Conservation (phyloP, 2,888 invertebrate species). For the Hydraecia micacea region DNA sequence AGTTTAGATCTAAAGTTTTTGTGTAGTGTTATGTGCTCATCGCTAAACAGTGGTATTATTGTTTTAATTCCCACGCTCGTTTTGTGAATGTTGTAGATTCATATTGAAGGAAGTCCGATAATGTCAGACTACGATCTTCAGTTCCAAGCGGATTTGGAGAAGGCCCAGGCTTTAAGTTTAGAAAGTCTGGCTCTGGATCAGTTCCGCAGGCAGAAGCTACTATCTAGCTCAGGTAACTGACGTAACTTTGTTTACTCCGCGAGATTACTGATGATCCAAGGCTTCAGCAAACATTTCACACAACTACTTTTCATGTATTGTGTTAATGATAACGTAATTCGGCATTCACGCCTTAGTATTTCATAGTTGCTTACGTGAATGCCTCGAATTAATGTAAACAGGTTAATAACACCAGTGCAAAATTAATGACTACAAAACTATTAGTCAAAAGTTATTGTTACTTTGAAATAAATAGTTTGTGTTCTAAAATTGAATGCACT, state of each 20-base stretch:
- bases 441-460: conserved; percentile 1
- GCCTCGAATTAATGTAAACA: conserved; percentile 14
- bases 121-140: conserved; percentile 94
- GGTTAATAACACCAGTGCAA: conserved; percentile 35
- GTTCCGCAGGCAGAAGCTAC: conserved; percentile 93
- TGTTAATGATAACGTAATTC: conserved; percentile 57
- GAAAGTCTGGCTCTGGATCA: conserved; percentile 96
- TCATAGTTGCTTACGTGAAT: conserved; percentile 54
- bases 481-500: background rate
- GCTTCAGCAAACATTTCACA: conserved; percentile 48
- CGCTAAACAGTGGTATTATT: conserved; percentile 74
- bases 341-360: conserved; percentile 49
- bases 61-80: conserved; percentile 81
- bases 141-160: conserved; percentile 96
- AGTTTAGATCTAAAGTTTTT: conserved; percentile 72
- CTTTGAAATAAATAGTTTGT: background rate
- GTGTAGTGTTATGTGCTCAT: conserved; percentile 72
- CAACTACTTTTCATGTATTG: conserved; percentile 46
- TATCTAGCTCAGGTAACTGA: conserved; percentile 86
- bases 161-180: conserved; percentile 96
- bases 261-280: conserved; percentile 73
- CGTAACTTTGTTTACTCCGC: conserved; percentile 82
- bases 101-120: conserved; percentile 74
- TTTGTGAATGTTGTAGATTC: conserved; percentile 79
- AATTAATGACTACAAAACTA: conserved; percentile 14